Evolutionary conservation across 1,140 invertebrate species (phyloP).

Genomic region (Cheumatopsyche charites): DNA sequence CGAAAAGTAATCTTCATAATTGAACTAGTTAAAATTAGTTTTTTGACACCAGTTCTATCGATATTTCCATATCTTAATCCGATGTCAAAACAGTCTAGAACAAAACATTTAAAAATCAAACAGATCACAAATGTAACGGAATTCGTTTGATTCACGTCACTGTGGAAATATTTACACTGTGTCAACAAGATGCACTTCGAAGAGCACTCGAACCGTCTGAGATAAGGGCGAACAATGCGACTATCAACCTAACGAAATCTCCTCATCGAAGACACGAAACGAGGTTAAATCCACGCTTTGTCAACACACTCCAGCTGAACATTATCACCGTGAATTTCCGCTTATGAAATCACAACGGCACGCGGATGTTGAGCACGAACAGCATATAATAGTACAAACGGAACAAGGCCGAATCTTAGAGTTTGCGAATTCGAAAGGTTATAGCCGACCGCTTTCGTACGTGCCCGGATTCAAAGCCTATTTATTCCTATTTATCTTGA

Average conservation of each 20-base stretch:
- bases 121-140: too few species aligned
- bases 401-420: neutral
- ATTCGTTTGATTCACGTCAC: too few species aligned
- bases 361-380: too few species aligned
- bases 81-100: too few species aligned
- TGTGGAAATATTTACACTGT: neutral
- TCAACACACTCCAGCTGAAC: neutral
- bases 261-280: neutral
- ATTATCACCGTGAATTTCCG: neutral
- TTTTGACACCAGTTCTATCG: too few species aligned
- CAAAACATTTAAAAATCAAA: too few species aligned
- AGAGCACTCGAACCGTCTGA: neutral
- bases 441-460: constrained; percentile 4
- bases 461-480: constrained; percentile 29
- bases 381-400: too few species aligned
- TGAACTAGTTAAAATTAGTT: too few species aligned
- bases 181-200: neutral
- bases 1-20: too few species aligned
- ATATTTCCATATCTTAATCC: too few species aligned
- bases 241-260: neutral
- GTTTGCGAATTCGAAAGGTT: constrained; percentile 21
- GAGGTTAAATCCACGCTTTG: constrained; percentile 5
- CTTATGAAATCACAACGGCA: too few species aligned
- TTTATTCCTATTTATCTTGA: constrained; percentile 33
- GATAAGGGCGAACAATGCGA: neutral